Evolutionary conservation across 2,797 vertebrate species (phyloP).

Genomic region (Parambassis ranga): DNA sequence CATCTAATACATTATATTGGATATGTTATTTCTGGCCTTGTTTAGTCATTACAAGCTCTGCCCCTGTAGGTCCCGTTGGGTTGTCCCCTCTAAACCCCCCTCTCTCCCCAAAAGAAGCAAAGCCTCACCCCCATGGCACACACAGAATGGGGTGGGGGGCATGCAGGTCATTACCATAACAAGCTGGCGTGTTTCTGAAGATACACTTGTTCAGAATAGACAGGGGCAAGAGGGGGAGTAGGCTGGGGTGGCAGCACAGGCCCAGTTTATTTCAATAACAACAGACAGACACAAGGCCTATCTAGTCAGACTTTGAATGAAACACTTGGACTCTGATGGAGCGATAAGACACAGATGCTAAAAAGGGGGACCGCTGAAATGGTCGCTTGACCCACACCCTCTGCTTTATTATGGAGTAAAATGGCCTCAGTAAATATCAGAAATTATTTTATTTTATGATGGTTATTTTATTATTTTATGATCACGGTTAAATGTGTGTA

Average conservation of each 20-base stretch:
- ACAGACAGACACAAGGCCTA: slow-evolving; percentile 81
- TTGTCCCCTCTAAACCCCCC: slow-evolving; percentile 39
- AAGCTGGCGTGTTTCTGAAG: slow-evolving; percentile 93
- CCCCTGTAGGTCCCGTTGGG: slow-evolving; percentile 51
- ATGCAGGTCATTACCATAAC: slow-evolving; percentile 92
- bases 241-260: slow-evolving; percentile 50
- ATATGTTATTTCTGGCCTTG: slow-evolving; percentile 30
- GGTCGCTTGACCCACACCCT: slow-evolving; percentile 61
- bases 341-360: slow-evolving; percentile 82
- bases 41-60: slow-evolving; percentile 55
- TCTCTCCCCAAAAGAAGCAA: slow-evolving; percentile 42
- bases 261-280: slow-evolving; percentile 86
- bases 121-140: slow-evolving; percentile 37
- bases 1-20: neutral
- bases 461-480: neutral
- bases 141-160: slow-evolving; percentile 62
- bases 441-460: neutral
- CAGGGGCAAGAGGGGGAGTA: slow-evolving; percentile 62
- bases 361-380: slow-evolving; percentile 46
- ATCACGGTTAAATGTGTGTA: no score
- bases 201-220: slow-evolving; percentile 90
- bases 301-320: slow-evolving; percentile 81
- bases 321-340: slow-evolving; percentile 80
- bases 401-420: slow-evolving; percentile 18
- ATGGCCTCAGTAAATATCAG: neutral